Conservation (phyloP, 2,113 vertebrate species). For the Melospiza melodia region DNA sequence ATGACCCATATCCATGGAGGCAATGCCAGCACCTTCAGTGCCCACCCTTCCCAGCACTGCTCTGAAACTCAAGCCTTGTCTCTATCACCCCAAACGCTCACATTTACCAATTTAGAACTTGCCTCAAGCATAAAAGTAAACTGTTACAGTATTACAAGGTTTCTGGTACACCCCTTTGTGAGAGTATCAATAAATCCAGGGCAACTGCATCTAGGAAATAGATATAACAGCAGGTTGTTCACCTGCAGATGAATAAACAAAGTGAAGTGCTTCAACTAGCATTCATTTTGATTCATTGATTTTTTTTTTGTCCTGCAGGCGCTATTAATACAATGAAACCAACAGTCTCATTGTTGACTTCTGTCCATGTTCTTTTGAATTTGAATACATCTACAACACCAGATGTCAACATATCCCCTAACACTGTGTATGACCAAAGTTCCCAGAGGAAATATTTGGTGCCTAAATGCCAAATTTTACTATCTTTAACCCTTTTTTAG, state of each 20-base stretch:
- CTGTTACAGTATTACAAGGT: background rate
- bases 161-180: background rate
- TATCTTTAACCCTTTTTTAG: background rate
- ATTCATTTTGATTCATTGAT: background rate
- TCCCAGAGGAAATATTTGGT: background rate
- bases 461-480: background rate
- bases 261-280: background rate
- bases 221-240: background rate
- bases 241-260: background rate
- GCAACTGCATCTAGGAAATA: background rate
- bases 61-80: accelerated
- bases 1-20: background rate
- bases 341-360: background rate
- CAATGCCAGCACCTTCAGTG: background rate
- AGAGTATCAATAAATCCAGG: background rate
- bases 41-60: background rate
- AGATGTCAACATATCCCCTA: background rate
- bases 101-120: background rate
- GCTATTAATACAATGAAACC: background rate
- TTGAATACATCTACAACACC: background rate
- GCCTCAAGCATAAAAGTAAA: background rate
- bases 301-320: background rate
- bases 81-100: background rate
- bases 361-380: background rate
- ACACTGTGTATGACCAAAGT: background rate